Evolutionary conservation across 2,888 invertebrate genomes (phyloP).

Genomic region (Zygogramma bicolorata): DNA sequence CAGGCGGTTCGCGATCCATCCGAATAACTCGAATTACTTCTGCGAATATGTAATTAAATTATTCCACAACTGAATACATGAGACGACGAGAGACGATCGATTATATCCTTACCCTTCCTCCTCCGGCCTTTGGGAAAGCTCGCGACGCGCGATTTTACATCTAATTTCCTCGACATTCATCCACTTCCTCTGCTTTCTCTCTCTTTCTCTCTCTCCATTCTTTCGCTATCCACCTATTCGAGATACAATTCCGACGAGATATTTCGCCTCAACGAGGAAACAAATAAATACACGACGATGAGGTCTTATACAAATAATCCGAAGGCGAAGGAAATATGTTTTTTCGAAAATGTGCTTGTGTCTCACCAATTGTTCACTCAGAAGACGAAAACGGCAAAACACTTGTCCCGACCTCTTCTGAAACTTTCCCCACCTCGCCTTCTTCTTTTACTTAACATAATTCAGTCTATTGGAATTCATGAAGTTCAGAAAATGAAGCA

Average conservation of each 20-base stretch:
- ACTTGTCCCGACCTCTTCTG: too few relatives aligned
- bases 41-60: not conserved
- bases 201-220: not conserved
- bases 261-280: too few relatives aligned
- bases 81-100: not conserved
- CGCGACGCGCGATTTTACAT: not conserved
- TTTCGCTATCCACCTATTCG: not conserved
- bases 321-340: too few relatives aligned
- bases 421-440: too few relatives aligned
- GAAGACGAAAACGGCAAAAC: too few relatives aligned
- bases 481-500: too few relatives aligned
- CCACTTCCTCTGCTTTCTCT: not conserved
- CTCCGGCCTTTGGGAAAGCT: not conserved
- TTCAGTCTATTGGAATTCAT: too few relatives aligned
- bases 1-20: not conserved
- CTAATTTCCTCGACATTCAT: not conserved
- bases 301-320: too few relatives aligned
- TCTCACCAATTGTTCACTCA: too few relatives aligned
- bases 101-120: not conserved
- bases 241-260: not conserved
- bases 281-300: too few relatives aligned
- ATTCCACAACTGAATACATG: not conserved
- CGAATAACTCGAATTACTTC: not conserved
- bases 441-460: too few relatives aligned
- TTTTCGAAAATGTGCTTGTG: too few relatives aligned